A percentile compares a stretch with the other conserved stretches of the same genome.
Conservation (phyloP, 2,888 invertebrate genomes). For the Polydesmus complanatus region DNA sequence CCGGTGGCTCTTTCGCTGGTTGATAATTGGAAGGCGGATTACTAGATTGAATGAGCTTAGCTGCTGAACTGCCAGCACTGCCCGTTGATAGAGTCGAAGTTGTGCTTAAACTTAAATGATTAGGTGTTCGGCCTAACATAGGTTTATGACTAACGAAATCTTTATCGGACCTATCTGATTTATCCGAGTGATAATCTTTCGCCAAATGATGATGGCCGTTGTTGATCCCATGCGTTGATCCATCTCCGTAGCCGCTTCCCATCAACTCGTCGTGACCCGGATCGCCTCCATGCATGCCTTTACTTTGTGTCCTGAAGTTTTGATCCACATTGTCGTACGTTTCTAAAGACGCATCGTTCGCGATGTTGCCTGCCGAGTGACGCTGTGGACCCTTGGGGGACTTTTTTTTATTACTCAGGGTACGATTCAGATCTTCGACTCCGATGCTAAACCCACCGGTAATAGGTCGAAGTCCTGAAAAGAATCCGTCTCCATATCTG, state of each 20-base stretch:
- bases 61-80: conserved; percentile 75
- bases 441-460: conserved; percentile 21
- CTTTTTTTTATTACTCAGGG: conserved; percentile 65
- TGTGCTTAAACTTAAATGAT: conserved; percentile 83
- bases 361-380: conserved; percentile 70
- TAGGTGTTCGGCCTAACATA: conserved; percentile 72
- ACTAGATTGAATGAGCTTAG: conserved; percentile 82
- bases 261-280: conserved; percentile 30
- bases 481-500: conserved; percentile 14
- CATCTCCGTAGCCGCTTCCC: too few relatives aligned
- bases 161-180: conserved; percentile 21
- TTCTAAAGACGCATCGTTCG: conserved; percentile 55
- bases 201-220: conserved; percentile 19
- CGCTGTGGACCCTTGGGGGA: conserved; percentile 55
- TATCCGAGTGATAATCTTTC: conserved; percentile 20
- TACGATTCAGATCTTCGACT: conserved; percentile 57
- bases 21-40: conserved; percentile 86
- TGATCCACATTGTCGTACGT: conserved; percentile 28
- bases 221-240: too few relatives aligned
- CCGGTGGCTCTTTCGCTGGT: conserved; percentile 38
- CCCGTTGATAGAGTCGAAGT: conserved; percentile 87
- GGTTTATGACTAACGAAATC: conserved; percentile 34
- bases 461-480: conserved; percentile 25
- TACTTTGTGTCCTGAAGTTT: conserved; percentile 66
- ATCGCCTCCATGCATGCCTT: conserved; percentile 84